Percentiles rank a stretch among this genome's conserved stretches.
Evolutionary conservation across 2,888 invertebrate genomes (phyloP).

Genomic region (Eustalomyia histrio): DNA sequence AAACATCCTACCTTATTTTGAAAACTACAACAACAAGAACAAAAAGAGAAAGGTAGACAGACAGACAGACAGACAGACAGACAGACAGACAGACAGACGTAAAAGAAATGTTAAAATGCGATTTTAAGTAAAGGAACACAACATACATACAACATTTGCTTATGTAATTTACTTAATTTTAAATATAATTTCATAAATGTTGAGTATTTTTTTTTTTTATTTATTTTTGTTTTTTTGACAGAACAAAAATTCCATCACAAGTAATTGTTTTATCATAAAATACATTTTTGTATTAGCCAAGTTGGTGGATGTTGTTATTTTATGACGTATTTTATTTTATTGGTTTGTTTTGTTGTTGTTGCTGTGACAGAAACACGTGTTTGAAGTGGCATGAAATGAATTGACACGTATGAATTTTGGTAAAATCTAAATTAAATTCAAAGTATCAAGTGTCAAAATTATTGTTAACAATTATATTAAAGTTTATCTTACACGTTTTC

Average conservation of each 20-base stretch:
- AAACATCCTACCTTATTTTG: constrained; percentile 71
- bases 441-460: constrained; percentile 77
- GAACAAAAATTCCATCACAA: constrained; percentile 52
- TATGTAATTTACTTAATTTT: constrained; percentile 35
- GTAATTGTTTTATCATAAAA: constrained; percentile 34
- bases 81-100: no score
- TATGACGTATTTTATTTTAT: not conserved
- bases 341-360: constrained; percentile 43
- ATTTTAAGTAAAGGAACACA: not conserved
- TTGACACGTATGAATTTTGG: constrained; percentile 64
- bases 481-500: constrained; percentile 39
- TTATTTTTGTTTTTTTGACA: not conserved
- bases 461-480: constrained; percentile 67
- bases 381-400: constrained; percentile 68
- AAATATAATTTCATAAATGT: constrained; percentile 50
- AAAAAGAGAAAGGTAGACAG: constrained; percentile 4
- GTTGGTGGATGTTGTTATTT: not conserved
- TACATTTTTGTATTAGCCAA: not conserved
- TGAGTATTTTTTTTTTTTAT: not conserved
- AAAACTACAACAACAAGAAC: constrained; percentile 33
- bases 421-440: constrained; percentile 73
- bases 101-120: not conserved
- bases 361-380: constrained; percentile 76
- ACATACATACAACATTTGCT: not conserved
- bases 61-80: no score